Evolutionary conservation across 37 sponge, comb jelly and placozoan genomes (phyloP).

Genomic region (Theonella swinhoei): DNA sequence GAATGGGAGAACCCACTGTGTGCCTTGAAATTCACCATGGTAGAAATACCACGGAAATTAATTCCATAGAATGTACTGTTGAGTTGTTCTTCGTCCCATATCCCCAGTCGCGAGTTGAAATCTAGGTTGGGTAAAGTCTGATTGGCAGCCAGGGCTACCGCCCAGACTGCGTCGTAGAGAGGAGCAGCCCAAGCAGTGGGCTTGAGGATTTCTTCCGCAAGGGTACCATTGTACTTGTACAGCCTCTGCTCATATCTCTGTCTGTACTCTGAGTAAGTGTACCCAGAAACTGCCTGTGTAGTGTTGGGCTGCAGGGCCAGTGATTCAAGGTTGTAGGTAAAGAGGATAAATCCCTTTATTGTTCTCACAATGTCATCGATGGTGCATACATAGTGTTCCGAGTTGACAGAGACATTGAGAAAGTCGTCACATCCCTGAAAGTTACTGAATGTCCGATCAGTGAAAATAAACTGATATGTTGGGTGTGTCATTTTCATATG

Average conservation of each 20-base stretch:
- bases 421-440: neutral
- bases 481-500: neutral
- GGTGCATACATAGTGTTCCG: neutral
- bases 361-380: neutral
- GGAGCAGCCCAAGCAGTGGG: neutral
- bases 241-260: neutral
- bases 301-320: neutral
- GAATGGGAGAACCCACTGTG: neutral
- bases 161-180: slow-evolving; percentile 6
- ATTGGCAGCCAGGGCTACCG: neutral
- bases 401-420: neutral
- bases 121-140: neutral
- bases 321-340: neutral
- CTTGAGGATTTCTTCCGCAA: neutral
- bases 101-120: neutral
- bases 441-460: neutral
- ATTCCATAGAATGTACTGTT: neutral
- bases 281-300: neutral
- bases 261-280: neutral
- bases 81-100: neutral
- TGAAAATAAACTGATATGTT: neutral
- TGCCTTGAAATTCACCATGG: neutral
- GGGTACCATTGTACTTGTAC: neutral
- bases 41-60: slow-evolving; percentile 10
- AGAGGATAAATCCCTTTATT: neutral